Percentiles rank a stretch among this genome's conserved stretches.
phyloP scores from a whole-genome alignment of 2,113 vertebrate species.

The Muscicapa adusta region DNA sequence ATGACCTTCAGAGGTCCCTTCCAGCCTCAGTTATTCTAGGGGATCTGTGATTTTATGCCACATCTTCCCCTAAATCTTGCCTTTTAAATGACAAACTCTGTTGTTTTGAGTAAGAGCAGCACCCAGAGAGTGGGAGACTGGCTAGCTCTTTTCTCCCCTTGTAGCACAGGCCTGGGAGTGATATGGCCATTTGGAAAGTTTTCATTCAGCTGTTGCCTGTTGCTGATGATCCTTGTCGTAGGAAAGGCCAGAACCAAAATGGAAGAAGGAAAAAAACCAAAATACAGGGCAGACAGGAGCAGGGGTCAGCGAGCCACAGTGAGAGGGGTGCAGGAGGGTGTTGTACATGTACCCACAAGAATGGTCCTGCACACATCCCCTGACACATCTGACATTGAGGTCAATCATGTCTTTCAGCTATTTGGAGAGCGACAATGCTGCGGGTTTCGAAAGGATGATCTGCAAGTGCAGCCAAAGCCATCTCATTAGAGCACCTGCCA shows the following conservation, averaged over 20 bases:
- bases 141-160: neutral
- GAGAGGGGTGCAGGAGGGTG: neutral
- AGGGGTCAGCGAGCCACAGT: neutral
- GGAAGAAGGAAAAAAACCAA: neutral
- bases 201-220: neutral
- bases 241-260: neutral
- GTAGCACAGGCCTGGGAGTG: neutral
- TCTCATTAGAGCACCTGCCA: constrained; percentile 62
- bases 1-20: neutral
- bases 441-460: constrained; percentile 37
- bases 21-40: neutral
- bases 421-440: constrained; percentile 1
- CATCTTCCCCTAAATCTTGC: neutral
- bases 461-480: constrained; percentile 30
- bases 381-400: constrained; percentile 45
- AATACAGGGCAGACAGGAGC: neutral
- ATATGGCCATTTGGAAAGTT: neutral
- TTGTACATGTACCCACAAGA: neutral
- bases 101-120: neutral
- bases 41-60: neutral
- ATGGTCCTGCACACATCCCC: constrained; percentile 22
- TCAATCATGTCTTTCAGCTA: constrained; percentile 51
- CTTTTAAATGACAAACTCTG: neutral
- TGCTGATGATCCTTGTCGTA: fast-evolving
- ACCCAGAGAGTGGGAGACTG: neutral